These are phyloP conservation scores for Synanthedon vespiformis DNA, from an alignment of 2,888 invertebrate species.

Conservation along the genomic window DNA sequence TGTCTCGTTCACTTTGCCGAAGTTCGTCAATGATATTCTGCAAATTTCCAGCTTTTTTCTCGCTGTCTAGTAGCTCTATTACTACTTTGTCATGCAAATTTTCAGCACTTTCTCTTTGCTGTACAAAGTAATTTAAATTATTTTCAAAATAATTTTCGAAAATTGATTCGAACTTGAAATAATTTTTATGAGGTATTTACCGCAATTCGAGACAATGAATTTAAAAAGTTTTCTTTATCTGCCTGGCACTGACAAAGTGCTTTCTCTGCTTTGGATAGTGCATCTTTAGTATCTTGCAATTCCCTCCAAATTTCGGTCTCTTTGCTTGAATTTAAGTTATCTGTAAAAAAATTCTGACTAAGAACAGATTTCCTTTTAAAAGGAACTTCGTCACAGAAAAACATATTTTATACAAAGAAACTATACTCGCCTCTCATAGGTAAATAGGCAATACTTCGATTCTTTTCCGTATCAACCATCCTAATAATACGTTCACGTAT, in stretches of 20 bases:
- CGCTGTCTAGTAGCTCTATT: conserved; percentile 42
- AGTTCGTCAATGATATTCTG: conserved; percentile 42
- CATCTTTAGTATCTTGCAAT: conserved; percentile 40
- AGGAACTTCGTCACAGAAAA: background rate
- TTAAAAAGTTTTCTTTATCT: conserved; percentile 63
- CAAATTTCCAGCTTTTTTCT: conserved; percentile 41
- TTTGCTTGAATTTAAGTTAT: conserved; percentile 49
- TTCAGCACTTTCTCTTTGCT: conserved; percentile 45
- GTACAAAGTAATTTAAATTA: conserved; percentile 9
- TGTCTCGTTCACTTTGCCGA: conserved; percentile 37
- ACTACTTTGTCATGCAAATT: conserved; percentile 46
- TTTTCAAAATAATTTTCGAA: background rate
- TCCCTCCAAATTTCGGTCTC: conserved; percentile 66
- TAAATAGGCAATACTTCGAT: conserved; percentile 40
- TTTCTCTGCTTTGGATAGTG: conserved; percentile 44
- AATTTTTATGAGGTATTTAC: conserved; percentile 25
- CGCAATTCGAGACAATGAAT: conserved; percentile 56
- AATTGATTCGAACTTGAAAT: too few relatives aligned
- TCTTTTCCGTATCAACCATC: conserved; percentile 41
- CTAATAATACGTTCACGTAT: conserved; percentile 36
- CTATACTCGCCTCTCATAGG: conserved; percentile 43
- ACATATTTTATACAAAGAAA: background rate
- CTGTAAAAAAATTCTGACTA: conserved; percentile 16
- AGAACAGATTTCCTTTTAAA: background rate
- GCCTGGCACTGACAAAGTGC: conserved; percentile 45